Evolutionary conservation across 2,113 vertebrate genomes (phyloP).

Genomic region (Promerops cafer): DNA sequence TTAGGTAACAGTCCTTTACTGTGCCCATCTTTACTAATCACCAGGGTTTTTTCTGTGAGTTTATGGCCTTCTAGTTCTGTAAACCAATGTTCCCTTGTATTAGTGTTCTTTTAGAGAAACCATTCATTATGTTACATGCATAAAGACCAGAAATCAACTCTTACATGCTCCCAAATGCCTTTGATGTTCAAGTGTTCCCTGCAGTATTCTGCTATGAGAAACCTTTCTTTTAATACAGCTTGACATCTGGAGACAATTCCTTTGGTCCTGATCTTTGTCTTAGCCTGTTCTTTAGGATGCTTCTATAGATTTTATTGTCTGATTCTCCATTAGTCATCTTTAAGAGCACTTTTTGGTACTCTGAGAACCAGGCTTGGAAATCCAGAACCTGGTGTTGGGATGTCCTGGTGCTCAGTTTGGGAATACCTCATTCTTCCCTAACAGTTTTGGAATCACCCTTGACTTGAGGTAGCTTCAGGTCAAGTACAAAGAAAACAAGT

Average conservation of each 20-base stretch:
- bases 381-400: not conserved
- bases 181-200: not conserved
- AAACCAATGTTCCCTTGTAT: not conserved
- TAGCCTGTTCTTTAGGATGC: not conserved
- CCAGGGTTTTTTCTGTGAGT: not conserved
- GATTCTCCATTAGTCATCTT: not conserved
- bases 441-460: not conserved
- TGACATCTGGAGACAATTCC: not conserved
- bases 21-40: not conserved
- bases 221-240: not conserved
- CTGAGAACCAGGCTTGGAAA: not conserved
- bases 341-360: not conserved
- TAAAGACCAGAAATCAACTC: not conserved
- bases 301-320: not conserved
- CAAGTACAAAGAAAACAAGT: not conserved
- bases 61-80: not conserved
- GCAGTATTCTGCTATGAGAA: not conserved
- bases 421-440: not conserved
- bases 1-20: not conserved
- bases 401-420: not conserved
- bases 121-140: not conserved
- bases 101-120: not conserved
- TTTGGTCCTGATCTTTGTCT: not conserved
- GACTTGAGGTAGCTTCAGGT: not conserved
- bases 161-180: not conserved